Evolutionary conservation across 2,888 invertebrate species (phyloP).

Genomic region (Caradrina clavipalpis): DNA sequence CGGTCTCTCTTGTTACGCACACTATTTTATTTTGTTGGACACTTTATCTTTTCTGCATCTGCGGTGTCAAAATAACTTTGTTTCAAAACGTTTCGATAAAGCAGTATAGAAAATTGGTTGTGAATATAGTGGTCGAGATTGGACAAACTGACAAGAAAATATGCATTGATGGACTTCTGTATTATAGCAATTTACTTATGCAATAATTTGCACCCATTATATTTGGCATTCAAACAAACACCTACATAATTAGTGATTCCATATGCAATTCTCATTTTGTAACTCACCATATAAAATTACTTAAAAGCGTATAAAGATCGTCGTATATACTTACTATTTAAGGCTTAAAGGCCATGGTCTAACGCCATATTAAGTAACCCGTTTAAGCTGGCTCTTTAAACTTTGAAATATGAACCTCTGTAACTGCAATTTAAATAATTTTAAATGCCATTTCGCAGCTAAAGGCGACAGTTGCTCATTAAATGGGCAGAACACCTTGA

Average conservation of each 20-base stretch:
- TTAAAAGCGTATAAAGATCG: no score
- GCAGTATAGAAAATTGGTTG: conserved; percentile 8
- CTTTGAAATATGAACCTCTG: neutral
- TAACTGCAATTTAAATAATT: neutral
- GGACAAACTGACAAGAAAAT: conserved; percentile 15
- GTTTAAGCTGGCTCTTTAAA: neutral
- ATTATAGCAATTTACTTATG: neutral
- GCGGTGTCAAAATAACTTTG: conserved; percentile 60
- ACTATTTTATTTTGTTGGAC: conserved; percentile 51
- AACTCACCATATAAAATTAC: neutral
- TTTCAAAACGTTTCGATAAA: conserved; percentile 27
- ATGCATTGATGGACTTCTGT: conserved; percentile 7
- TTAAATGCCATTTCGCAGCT: neutral
- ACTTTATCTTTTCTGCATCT: conserved; percentile 54
- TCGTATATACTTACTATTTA: no score
- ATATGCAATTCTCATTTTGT: neutral
- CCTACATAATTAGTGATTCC: neutral
- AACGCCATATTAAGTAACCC: neutral
- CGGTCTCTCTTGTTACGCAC: conserved; percentile 55
- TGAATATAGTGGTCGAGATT: conserved; percentile 7
- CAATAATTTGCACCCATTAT: neutral
- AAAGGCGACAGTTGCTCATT: neutral
- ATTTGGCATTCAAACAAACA: conserved; percentile 13
- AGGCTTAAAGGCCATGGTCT: neutral
- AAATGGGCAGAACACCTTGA: neutral